Conservation (phyloP, 2,888 invertebrate genomes). For the Drosophila barbarae region DNA sequence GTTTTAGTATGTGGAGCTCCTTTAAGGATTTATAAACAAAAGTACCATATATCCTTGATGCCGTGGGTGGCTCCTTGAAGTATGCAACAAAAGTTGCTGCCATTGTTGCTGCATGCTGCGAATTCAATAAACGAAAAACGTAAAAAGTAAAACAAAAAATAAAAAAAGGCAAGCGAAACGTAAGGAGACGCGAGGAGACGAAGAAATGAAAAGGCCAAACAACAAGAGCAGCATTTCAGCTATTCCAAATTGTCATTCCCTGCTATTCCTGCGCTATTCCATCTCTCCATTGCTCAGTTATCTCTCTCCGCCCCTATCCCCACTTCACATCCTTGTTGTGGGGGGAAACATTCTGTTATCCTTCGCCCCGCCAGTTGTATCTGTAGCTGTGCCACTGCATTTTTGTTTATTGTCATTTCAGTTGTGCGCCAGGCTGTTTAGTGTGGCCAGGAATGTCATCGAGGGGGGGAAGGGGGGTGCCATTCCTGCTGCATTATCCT, state of each 20-base stretch:
- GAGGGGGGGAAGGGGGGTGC: conserved; percentile 12
- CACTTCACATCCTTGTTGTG: not conserved
- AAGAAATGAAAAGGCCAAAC: conserved; percentile 32
- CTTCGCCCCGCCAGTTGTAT: conserved; percentile 10
- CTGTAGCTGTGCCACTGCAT: conserved; percentile 18
- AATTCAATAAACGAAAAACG: conserved; percentile 42
- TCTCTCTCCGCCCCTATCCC: not conserved
- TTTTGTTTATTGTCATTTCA: conserved; percentile 55
- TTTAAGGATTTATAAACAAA: conserved; percentile 1
- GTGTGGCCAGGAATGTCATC: conserved; percentile 44
- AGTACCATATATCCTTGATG: not conserved
- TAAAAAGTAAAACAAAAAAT: not conserved
- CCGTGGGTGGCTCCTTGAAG: conserved; percentile 15
- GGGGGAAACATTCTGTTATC: conserved; percentile 12
- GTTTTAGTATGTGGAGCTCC: too few species aligned
- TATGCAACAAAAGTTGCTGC: conserved; percentile 38
- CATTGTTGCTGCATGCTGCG: conserved; percentile 44
- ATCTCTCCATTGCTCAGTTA: conserved; percentile 4
- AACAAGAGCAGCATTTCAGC: conserved; percentile 42
- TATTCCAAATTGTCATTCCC: conserved; percentile 38
- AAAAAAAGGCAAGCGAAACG: conserved; percentile 8
- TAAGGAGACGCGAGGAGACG: conserved; percentile 5
- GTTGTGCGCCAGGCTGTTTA: conserved; percentile 28
- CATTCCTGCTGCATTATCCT: conserved; percentile 54
- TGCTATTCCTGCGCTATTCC: conserved; percentile 17